Evolutionary conservation across 2,113 vertebrate genomes (phyloP).

Genomic region (Syngnathoides biaculeatus): DNA sequence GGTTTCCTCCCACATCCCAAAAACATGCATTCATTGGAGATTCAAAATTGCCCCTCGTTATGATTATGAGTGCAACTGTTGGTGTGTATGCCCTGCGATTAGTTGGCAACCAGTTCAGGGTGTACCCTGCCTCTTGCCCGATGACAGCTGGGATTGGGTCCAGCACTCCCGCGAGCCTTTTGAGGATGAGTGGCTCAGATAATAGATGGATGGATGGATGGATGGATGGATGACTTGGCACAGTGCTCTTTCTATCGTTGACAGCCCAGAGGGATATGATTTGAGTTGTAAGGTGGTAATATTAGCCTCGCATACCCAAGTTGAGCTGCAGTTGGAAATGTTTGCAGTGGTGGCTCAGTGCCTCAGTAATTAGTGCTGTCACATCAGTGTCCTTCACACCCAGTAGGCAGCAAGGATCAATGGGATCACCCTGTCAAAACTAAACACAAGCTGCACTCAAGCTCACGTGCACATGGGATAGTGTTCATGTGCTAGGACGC

Average conservation of each 20-base stretch:
- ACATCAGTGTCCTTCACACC: constrained; percentile 74
- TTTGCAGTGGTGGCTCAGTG: constrained; percentile 51
- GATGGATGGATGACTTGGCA: not conserved
- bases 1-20: too few species aligned
- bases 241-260: not conserved
- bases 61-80: too few species aligned
- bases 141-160: too few species aligned
- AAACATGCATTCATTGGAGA: too few species aligned
- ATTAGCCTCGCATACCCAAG: constrained; percentile 9
- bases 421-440: constrained; percentile 38
- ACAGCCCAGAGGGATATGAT: constrained; percentile 9
- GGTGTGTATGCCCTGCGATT: too few species aligned
- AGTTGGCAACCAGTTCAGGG: too few species aligned
- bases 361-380: constrained; percentile 72
- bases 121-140: too few species aligned
- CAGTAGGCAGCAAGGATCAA: constrained; percentile 64
- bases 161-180: too few species aligned
- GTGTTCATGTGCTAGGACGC: constrained; percentile 9
- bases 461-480: constrained; percentile 7
- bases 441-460: constrained; percentile 3
- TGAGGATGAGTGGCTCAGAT: too few species aligned
- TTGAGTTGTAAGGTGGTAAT: constrained; percentile 23
- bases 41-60: too few species aligned
- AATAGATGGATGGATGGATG: too few species aligned
- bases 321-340: constrained; percentile 32